A percentile compares a stretch with the other conserved stretches of the same genome.
These are phyloP conservation scores for Atlantisia rogersi DNA, from an alignment of 2,113 vertebrate genomes.

Conservation along the genomic window DNA sequence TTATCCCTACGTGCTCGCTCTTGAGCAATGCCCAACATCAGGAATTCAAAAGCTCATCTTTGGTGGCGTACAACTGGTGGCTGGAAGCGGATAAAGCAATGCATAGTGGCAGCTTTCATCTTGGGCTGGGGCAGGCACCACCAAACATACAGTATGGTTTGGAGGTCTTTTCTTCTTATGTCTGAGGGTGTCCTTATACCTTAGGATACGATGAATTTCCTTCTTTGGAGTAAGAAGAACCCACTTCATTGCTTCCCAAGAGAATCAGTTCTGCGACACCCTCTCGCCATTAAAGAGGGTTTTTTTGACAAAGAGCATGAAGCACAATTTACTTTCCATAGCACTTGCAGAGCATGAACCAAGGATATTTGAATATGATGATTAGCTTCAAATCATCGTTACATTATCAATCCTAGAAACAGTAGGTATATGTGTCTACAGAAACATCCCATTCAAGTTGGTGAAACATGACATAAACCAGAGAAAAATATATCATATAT, in stretches of 20 bases:
- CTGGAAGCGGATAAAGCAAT: neutral
- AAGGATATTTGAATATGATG: constrained; percentile 2
- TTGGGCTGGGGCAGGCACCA: neutral
- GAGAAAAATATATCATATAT: neutral
- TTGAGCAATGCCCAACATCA: neutral
- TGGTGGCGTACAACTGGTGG: neutral
- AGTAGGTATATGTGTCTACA: neutral
- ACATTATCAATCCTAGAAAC: neutral
- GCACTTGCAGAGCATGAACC: neutral
- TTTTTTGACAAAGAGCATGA: neutral
- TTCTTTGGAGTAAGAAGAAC: neutral
- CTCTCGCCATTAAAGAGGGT: neutral
- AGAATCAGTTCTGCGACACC: neutral
- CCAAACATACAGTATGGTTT: neutral
- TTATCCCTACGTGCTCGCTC: neutral
- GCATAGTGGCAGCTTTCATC: neutral
- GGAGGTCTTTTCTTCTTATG: neutral
- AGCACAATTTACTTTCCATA: neutral
- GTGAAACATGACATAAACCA: neutral
- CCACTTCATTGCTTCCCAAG: neutral
- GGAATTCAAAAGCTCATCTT: neutral
- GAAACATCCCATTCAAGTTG: neutral
- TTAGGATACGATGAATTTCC: neutral
- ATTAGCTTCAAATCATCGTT: neutral
- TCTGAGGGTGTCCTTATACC: neutral